phyloP scores from a whole-genome alignment of 2,113 vertebrate species.

The Chrysochloris asiatica region DNA sequence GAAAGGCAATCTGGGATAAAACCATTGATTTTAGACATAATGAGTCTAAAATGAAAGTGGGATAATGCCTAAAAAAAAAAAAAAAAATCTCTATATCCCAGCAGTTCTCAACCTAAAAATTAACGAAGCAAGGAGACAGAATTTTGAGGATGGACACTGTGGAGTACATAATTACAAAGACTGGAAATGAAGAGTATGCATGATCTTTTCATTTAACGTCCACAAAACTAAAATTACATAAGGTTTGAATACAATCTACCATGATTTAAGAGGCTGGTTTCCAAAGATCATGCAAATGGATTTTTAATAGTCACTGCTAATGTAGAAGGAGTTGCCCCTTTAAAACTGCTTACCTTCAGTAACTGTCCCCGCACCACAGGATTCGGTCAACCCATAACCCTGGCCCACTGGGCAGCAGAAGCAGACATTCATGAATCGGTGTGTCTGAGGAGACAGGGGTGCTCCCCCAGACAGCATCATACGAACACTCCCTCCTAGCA shows the following conservation, averaged over 20 bases:
- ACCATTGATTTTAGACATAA: neutral
- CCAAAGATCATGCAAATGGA: conserved; percentile 1
- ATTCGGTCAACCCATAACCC: conserved; percentile 97
- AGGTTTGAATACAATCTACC: neutral
- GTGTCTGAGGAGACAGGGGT: conserved; percentile 93
- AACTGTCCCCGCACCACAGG: conserved; percentile 96
- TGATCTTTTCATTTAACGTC: conserved; percentile 32
- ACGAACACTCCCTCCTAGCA: conserved; percentile 93
- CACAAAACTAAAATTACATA: neutral
- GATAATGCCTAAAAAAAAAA: too few relatives aligned
- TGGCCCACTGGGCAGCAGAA: conserved; percentile 97
- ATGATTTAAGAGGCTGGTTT: neutral
- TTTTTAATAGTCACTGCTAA: neutral
- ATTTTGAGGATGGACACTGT: conserved; percentile 21
- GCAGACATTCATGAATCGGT: conserved; percentile 98
- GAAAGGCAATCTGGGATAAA: neutral
- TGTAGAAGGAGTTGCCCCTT: neutral
- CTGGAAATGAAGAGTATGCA: too few relatives aligned
- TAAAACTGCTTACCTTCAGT: conserved; percentile 87
- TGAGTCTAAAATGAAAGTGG: neutral
- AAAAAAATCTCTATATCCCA: neutral
- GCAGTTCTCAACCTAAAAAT: conserved; percentile 21
- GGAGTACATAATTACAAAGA: neutral
- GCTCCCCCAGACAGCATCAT: conserved; percentile 98
- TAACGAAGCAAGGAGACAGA: too few relatives aligned